A percentile compares a stretch with the other conserved stretches of the same genome.
Evolutionary conservation across 2,113 vertebrate genomes (phyloP).

Genomic region (Anthoscopus minutus): DNA sequence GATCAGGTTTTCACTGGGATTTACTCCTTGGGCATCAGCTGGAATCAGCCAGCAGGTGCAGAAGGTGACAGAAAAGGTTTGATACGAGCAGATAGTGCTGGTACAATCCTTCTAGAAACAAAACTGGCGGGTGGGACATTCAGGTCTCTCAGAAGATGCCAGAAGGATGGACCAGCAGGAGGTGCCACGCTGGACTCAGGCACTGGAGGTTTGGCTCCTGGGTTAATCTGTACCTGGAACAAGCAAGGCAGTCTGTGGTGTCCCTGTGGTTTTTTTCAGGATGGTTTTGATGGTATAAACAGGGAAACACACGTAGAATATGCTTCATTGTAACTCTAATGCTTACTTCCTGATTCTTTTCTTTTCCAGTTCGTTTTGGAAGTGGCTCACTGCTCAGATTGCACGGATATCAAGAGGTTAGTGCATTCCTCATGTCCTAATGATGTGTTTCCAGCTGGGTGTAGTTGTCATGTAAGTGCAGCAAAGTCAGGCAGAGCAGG

Average conservation of each 20-base stretch:
- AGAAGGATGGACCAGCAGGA: background rate
- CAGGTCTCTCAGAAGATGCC: background rate
- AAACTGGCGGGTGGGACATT: fast-evolving
- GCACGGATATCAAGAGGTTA: slow-evolving; percentile 70
- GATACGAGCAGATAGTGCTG: fast-evolving
- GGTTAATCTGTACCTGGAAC: no score
- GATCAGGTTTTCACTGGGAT: background rate
- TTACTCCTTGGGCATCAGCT: background rate
- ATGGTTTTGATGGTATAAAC: background rate
- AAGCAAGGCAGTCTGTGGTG: fast-evolving
- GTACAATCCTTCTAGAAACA: background rate
- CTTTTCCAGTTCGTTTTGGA: slow-evolving; percentile 72
- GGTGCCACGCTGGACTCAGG: background rate
- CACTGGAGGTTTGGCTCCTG: background rate
- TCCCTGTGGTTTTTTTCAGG: background rate
- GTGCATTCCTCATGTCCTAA: background rate
- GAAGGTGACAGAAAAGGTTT: background rate
- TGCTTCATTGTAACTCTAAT: background rate
- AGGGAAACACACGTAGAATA: background rate
- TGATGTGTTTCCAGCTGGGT: background rate
- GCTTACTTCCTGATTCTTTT: background rate
- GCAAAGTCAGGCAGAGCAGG: background rate
- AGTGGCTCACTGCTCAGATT: slow-evolving; percentile 69
- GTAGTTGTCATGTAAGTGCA: fast-evolving
- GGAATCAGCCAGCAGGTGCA: background rate